Conservation (phyloP, 1,140 invertebrate genomes). For the Eubasilissa regina region DNA sequence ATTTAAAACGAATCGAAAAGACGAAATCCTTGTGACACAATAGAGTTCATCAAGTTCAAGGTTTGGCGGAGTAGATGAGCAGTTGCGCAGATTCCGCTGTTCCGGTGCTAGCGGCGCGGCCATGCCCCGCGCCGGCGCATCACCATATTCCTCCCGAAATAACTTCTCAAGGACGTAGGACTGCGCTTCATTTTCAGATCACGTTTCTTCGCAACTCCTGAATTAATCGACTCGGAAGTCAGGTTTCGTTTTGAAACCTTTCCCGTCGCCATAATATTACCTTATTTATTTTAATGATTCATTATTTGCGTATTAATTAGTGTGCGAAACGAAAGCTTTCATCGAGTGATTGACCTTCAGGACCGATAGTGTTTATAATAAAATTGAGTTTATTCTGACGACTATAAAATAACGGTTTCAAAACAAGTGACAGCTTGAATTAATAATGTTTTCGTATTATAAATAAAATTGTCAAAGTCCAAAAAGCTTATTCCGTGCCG, state of each 20-base stretch:
- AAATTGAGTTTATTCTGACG: not conserved
- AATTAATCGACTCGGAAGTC: slow-evolving; percentile 1
- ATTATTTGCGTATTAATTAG: not conserved
- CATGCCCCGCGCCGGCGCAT: slow-evolving; percentile 8
- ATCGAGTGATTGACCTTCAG: no score
- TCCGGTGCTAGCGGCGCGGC: not conserved
- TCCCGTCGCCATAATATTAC: not conserved
- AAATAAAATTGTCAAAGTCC: not conserved
- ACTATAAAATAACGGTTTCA: no score
- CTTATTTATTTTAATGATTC: not conserved
- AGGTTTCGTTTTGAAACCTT: not conserved
- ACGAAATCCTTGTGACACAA: not conserved
- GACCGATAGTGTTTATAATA: no score
- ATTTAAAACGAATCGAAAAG: no score
- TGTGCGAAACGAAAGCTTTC: no score
- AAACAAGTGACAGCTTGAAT: no score
- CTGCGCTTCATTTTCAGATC: slow-evolving; percentile 25
- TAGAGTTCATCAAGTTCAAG: slow-evolving; percentile 25
- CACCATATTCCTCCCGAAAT: slow-evolving; percentile 27
- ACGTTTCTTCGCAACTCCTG: slow-evolving; percentile 1
- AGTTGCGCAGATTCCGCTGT: not conserved
- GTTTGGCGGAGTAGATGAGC: not conserved
- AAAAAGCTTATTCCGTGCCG: not conserved
- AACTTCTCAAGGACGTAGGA: slow-evolving; percentile 26
- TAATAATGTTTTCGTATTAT: no score